Conservation (phyloP, 2,797 vertebrate species). For the Sebastes paucispinis region DNA sequence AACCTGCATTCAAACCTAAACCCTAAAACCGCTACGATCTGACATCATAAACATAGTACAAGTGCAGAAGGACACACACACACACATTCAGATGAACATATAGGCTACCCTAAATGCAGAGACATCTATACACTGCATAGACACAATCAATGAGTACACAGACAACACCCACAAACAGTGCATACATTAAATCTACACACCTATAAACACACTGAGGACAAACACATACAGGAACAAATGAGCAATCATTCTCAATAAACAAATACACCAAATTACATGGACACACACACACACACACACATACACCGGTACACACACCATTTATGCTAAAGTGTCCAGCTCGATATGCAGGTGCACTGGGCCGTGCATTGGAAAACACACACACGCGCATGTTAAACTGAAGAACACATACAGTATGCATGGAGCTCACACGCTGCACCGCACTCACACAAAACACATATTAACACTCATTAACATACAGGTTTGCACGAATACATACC, state of each 20-base stretch:
- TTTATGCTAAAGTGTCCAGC: neutral
- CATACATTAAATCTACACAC: neutral
- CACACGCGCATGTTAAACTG: neutral
- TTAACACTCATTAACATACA: slow-evolving; percentile 18
- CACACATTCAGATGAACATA: neutral
- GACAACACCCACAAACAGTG: neutral
- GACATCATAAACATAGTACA: no score
- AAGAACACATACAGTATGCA: neutral
- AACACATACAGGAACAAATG: neutral
- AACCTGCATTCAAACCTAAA: neutral
- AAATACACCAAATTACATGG: neutral
- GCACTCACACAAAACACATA: slow-evolving; percentile 20
- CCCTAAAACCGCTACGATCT: no score
- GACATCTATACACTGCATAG: neutral
- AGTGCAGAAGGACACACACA: neutral
- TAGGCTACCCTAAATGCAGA: neutral
- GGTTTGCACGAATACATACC: neutral
- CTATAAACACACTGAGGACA: neutral
- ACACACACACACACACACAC: neutral
- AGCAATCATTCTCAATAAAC: neutral
- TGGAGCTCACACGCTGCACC: neutral
- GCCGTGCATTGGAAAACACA: neutral
- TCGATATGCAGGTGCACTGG: neutral
- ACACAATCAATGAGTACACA: neutral
- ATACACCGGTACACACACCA: neutral